Percentiles rank a stretch among this genome's conserved stretches.
phyloP scores from a whole-genome alignment of 2,888 invertebrate genomes.

The Erebia ligea region DNA sequence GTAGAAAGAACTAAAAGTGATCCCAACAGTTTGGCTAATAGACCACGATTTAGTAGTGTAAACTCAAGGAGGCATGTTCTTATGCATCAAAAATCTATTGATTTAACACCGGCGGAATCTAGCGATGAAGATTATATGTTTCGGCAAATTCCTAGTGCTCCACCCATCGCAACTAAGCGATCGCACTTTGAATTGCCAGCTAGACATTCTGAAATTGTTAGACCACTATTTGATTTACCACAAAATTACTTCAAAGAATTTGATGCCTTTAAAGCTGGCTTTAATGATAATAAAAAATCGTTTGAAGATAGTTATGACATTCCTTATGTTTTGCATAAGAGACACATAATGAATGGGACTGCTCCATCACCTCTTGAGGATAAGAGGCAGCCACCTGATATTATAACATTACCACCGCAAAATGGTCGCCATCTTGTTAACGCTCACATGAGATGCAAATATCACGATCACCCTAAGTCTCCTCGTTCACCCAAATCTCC shows the following conservation, averaged over 20 bases:
- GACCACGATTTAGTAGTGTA: slow-evolving; percentile 88
- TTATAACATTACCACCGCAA: slow-evolving; percentile 74
- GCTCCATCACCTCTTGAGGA: slow-evolving; percentile 84
- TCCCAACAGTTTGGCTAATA: slow-evolving; percentile 90
- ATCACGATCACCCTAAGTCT: slow-evolving; percentile 79
- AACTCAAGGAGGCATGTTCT: slow-evolving; percentile 89
- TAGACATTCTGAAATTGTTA: slow-evolving; percentile 82
- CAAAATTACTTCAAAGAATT: slow-evolving; percentile 89
- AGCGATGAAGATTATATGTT: slow-evolving; percentile 92
- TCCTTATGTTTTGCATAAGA: slow-evolving; percentile 92
- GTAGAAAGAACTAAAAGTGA: slow-evolving; percentile 94
- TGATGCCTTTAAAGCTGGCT: slow-evolving; percentile 82
- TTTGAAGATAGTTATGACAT: slow-evolving; percentile 87
- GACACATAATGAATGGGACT: slow-evolving; percentile 93
- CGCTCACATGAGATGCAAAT: slow-evolving; percentile 77
- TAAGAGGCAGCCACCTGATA: slow-evolving; percentile 71
- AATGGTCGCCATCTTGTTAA: slow-evolving; percentile 74
- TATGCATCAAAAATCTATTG: slow-evolving; percentile 94
- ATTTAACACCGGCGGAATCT: slow-evolving; percentile 92
- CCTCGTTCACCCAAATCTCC: slow-evolving; percentile 85
- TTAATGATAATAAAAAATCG: slow-evolving; percentile 77
- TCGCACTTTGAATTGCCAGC: slow-evolving; percentile 87
- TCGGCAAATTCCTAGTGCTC: slow-evolving; percentile 89
- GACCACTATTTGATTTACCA: slow-evolving; percentile 87
- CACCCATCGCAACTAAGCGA: slow-evolving; percentile 87